phyloP scores from a whole-genome alignment of 2,113 vertebrate genomes.

The Vidua macroura region DNA sequence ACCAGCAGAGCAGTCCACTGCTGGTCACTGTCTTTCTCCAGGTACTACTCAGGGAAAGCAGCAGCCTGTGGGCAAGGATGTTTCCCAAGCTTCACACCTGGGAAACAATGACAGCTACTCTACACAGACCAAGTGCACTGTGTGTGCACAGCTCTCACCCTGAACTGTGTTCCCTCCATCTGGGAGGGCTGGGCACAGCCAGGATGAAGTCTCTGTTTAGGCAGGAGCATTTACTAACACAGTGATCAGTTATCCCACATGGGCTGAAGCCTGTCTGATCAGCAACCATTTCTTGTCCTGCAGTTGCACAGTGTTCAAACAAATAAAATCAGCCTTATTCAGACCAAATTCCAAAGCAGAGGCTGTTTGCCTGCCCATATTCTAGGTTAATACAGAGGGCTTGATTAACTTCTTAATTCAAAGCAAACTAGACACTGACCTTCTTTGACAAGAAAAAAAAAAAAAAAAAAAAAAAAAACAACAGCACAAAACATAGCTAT shows the following conservation, averaged over 20 bases:
- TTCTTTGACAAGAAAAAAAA: background rate
- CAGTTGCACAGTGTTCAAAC: background rate
- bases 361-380: background rate
- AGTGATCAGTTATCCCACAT: background rate
- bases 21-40: background rate
- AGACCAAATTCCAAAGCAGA: background rate
- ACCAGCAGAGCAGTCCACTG: background rate
- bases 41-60: background rate
- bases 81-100: background rate
- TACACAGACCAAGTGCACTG: rapidly evolving
- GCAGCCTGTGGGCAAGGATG: background rate
- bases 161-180: background rate
- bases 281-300: background rate
- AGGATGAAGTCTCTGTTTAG: background rate
- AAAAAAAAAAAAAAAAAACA: background rate
- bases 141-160: background rate
- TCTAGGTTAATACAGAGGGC: background rate
- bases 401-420: background rate
- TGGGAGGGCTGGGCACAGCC: background rate
- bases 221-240: background rate
- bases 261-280: background rate
- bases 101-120: background rate
- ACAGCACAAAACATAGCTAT: background rate
- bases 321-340: background rate
- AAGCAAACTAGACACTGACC: background rate